These are phyloP conservation scores for Leucosticte australis DNA, from an alignment of 2,113 vertebrate species.

Conservation along the genomic window DNA sequence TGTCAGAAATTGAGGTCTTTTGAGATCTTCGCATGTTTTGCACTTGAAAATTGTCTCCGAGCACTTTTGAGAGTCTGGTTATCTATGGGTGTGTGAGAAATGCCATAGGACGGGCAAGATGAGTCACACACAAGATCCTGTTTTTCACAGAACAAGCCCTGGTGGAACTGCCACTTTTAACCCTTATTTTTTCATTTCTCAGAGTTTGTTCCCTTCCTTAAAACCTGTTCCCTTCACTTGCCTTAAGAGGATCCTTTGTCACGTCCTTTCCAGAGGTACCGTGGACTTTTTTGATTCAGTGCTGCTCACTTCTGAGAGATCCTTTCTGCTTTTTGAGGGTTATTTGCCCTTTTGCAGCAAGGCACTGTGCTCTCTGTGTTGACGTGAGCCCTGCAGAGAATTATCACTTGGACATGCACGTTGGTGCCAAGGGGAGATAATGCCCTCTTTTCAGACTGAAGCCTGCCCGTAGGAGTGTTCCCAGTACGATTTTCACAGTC, in stretches of 20 bases:
- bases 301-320: not conserved
- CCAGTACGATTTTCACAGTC: conserved; percentile 58
- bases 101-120: conserved; percentile 18
- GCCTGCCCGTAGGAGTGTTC: conserved; percentile 46
- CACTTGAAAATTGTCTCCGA: conserved; percentile 12
- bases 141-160: conserved; percentile 5
- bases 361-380: conserved; percentile 31
- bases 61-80: not conserved
- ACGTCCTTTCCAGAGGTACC: not conserved
- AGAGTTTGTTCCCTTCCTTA: not conserved
- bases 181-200: not conserved
- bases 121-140: conserved; percentile 13
- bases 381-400: conserved; percentile 40
- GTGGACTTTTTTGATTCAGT: not conserved
- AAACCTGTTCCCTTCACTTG: not conserved
- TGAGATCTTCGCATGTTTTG: not conserved
- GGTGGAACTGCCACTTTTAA: conserved; percentile 10
- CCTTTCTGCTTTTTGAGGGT: conserved; percentile 1
- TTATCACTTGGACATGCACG: conserved; percentile 37
- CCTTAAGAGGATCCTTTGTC: not conserved
- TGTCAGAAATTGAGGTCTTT: not conserved
- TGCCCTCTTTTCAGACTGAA: conserved; percentile 48
- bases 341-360: conserved; percentile 45
- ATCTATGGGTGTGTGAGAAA: conserved; percentile 44
- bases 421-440: conserved; percentile 65